Evolutionary conservation across 2,113 vertebrate species (phyloP), one percentile per base, ranked within the genome.

Genomic region (Zosterops pallidus): DNA sequence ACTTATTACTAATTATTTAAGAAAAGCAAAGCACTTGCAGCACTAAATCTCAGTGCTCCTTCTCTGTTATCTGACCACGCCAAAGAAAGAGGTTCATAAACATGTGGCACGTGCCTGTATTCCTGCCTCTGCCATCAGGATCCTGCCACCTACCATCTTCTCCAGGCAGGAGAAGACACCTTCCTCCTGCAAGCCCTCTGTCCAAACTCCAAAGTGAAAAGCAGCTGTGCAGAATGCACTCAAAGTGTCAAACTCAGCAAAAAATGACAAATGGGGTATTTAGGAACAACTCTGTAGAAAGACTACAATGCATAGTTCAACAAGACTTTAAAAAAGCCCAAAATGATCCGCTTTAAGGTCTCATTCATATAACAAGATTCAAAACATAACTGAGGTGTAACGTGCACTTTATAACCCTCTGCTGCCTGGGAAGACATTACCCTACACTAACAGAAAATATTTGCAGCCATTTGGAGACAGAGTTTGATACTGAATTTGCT

Each of bases 31-130:
- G 68, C 37, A 74, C 31, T 8, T 50, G 31, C 28, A 65, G 68
- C 46, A 46, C 15, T 57, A 29, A 63, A 84, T n/a, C 47, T 22
- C 0, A 0, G 1, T 26, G 46, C 24, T 42, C 8, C 9, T 79
- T 57, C 69, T 65, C 62, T 46, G 41, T 31, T 44, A 18, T 16
- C 33, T 50, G 55, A 68, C 33, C 3, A 0, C 1, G 7, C 17
- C 0, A 0, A 65, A 72, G 42, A 0, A 2, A 74, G n/a, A 37
- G 11, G 46, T 14, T 29, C 42, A 22, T 4, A 49, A 52, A 49
- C 33, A 33, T 0, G 14, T 0, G 6, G 37, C 1, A 1, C 0
- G 0, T 41, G 35, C 24, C 46, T 44, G 5, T 10, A 52, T 22
- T 33, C 75, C 44, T 29, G 24, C 5, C 62, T 49, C 49, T 33